These are phyloP conservation scores for Amphiprion ocellaris DNA, from an alignment of 2,113 vertebrate genomes.

Conservation along the genomic window DNA sequence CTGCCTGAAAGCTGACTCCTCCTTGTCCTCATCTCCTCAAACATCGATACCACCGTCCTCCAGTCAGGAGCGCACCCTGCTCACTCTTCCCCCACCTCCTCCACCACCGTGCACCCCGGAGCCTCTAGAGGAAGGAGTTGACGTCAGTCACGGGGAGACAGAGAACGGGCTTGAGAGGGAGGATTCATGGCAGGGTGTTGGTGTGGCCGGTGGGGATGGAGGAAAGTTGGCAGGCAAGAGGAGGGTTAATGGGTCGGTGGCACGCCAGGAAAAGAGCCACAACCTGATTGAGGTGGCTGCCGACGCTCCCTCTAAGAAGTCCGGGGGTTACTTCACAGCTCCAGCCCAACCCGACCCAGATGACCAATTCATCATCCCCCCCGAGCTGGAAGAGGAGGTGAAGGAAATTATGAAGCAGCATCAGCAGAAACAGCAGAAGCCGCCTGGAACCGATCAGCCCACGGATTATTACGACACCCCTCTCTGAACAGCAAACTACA, in stretches of 20 bases:
- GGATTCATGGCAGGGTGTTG: constrained; percentile 59
- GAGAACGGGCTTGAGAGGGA: constrained; percentile 84
- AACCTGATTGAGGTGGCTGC: constrained; percentile 95
- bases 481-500: constrained; percentile 85
- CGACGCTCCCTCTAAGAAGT: constrained; percentile 91
- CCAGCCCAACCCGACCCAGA: constrained; percentile 96
- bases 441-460: constrained; percentile 85
- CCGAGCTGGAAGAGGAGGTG: constrained; percentile 98
- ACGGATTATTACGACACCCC: constrained; percentile 93
- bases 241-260: constrained; percentile 93
- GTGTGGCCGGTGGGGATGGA: constrained; percentile 57
- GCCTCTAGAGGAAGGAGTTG: constrained; percentile 86
- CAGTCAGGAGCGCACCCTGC: constrained; percentile 53
- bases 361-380: constrained; percentile 98
- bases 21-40: constrained; percentile 41
- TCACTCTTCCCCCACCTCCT: constrained; percentile 73
- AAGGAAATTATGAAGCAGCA: constrained; percentile 99
- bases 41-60: constrained; percentile 54
- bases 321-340: constrained; percentile 95
- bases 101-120: constrained; percentile 84
- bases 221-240: constrained; percentile 85
- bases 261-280: constrained; percentile 93
- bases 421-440: constrained; percentile 91
- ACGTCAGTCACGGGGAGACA: constrained; percentile 79
- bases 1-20: constrained; percentile 81